phyloP scores from a whole-genome alignment of 2,888 invertebrate genomes.

The Bombyx huttoni region DNA sequence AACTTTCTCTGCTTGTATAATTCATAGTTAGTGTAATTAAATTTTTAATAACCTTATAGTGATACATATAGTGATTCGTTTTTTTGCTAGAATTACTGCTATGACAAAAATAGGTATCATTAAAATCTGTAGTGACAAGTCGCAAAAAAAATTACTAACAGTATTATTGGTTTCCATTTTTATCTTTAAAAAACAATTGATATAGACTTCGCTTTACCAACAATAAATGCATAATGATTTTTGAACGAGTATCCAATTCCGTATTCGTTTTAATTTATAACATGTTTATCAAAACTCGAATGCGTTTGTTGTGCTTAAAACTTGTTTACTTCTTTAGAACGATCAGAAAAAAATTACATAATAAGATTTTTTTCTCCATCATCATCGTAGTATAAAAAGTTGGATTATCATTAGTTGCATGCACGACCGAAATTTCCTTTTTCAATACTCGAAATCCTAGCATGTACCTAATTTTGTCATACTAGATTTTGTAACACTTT shows the following conservation, averaged over 20 bases:
- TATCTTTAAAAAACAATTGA: slow-evolving; percentile 13
- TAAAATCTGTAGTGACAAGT: slow-evolving; percentile 34
- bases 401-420: slow-evolving; percentile 26
- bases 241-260: slow-evolving; percentile 9
- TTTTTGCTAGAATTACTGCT: slow-evolving; percentile 40
- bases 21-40: slow-evolving; percentile 32
- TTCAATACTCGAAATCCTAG: slow-evolving; percentile 14
- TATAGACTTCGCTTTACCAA: slow-evolving; percentile 28
- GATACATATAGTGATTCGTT: slow-evolving; percentile 31
- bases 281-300: not conserved
- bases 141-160: slow-evolving; percentile 18
- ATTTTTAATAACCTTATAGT: slow-evolving; percentile 17
- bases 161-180: slow-evolving; percentile 29
- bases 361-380: slow-evolving; percentile 18
- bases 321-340: not conserved
- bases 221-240: slow-evolving; percentile 33
- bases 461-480: slow-evolving; percentile 18
- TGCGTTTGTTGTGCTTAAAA: slow-evolving; percentile 6
- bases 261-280: not conserved
- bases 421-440: slow-evolving; percentile 25
- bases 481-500: slow-evolving; percentile 6
- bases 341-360: slow-evolving; percentile 9
- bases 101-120: slow-evolving; percentile 34
- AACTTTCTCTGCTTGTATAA: slow-evolving; percentile 53
- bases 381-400: slow-evolving; percentile 12